Percentiles rank a stretch among this genome's conserved stretches.
Evolutionary conservation across 2,797 vertebrate species (phyloP).

Genomic region (Gallinago solitaria): DNA sequence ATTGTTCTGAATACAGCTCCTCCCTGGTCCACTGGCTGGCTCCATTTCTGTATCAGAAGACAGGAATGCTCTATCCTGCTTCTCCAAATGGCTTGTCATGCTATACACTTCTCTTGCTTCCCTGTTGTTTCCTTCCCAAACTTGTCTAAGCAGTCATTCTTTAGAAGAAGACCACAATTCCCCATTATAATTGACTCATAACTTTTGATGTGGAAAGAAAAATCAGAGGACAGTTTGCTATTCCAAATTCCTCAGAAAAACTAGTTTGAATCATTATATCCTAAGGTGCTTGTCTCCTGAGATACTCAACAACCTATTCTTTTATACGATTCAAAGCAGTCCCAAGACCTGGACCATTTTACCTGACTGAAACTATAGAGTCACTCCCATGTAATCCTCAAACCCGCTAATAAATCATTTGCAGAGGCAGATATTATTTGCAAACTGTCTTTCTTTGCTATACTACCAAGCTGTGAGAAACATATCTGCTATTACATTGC

Average conservation of each 20-base stretch:
- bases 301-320: neutral
- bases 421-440: neutral
- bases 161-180: neutral
- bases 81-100: neutral
- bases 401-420: neutral
- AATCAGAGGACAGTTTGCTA: neutral
- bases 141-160: neutral
- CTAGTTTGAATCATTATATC: neutral
- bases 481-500: neutral
- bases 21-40: neutral
- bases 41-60: neutral
- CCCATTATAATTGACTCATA: neutral
- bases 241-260: neutral
- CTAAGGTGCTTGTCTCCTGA: neutral
- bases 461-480: neutral
- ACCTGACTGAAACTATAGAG: fast-evolving
- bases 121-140: neutral
- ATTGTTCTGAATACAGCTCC: neutral
- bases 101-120: neutral
- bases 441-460: neutral
- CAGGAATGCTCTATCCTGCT: neutral
- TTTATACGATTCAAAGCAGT: neutral
- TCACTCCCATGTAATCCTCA: neutral
- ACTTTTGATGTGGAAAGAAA: neutral
- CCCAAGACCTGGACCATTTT: neutral